phyloP scores from a whole-genome alignment of 2,113 vertebrate species.

The Dermatemys mawii region DNA sequence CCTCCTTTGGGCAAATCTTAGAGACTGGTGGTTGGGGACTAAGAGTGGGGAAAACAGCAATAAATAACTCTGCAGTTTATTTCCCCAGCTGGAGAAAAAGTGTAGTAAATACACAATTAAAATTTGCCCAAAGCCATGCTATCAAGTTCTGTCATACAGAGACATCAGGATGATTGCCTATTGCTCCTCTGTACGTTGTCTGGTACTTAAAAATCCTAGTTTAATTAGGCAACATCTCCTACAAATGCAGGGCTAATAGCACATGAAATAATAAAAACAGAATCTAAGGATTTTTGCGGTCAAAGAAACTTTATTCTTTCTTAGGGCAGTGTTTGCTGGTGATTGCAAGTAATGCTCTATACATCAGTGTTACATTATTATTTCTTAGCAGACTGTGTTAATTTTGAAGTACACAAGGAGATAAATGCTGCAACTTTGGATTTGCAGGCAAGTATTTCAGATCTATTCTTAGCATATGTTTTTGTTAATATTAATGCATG shows the following conservation, averaged over 20 bases:
- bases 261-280: constrained; percentile 24
- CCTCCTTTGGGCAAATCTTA: background rate
- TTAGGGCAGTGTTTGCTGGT: background rate
- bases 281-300: constrained; percentile 56
- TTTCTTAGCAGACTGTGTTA: background rate
- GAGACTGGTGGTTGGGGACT: no score
- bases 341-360: constrained; percentile 2
- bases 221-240: constrained; percentile 63
- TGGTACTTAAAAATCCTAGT: constrained; percentile 60
- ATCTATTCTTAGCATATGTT: background rate
- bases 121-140: constrained; percentile 56
- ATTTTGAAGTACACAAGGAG: background rate
- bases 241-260: constrained; percentile 47
- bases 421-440: background rate
- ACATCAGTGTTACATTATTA: background rate
- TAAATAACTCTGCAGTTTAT: constrained; percentile 38
- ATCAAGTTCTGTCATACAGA: constrained; percentile 58
- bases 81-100: constrained; percentile 57
- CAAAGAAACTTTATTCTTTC: constrained; percentile 41
- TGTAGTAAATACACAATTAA: constrained; percentile 71
- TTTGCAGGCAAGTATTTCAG: background rate
- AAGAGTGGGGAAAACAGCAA: background rate
- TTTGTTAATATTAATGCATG: background rate
- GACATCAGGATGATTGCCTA: constrained; percentile 42
- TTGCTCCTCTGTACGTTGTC: constrained; percentile 56